Conservation (phyloP, 2,888 invertebrate genomes). For the Salticus scenicus region DNA sequence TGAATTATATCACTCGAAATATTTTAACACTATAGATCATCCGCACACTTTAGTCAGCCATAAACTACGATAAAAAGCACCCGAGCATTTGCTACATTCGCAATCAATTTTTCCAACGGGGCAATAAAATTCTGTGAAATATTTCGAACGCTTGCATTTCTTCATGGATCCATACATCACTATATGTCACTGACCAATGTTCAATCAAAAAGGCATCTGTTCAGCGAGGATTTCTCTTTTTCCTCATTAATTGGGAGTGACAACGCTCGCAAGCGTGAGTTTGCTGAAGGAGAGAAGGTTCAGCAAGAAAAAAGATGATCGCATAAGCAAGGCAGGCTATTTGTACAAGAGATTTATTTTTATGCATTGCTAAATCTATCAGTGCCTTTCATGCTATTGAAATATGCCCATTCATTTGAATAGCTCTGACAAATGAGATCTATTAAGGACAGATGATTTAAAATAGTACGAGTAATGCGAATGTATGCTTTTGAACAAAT, state of each 20-base stretch:
- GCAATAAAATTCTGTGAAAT: conserved; percentile 53
- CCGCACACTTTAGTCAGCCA: background rate
- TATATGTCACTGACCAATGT: conserved; percentile 41
- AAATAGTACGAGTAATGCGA: background rate
- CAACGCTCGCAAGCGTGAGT: conserved; percentile 19
- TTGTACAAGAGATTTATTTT: conserved; percentile 58
- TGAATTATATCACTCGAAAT: background rate
- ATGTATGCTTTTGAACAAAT: background rate
- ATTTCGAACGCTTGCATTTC: conserved; percentile 40
- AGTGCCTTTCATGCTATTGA: background rate
- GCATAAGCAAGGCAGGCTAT: conserved; percentile 18
- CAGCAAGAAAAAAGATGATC: conserved; percentile 19
- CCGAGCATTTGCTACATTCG: conserved; percentile 26
- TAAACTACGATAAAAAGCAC: conserved; percentile 23
- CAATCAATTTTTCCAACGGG: conserved; percentile 43
- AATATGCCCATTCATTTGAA: conserved; percentile 11
- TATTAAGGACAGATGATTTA: background rate
- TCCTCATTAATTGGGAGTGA: conserved; percentile 58
- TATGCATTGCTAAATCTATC: conserved; percentile 14
- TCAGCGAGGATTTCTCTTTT: conserved; percentile 28
- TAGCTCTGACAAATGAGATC: conserved; percentile 1
- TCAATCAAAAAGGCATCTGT: conserved; percentile 49
- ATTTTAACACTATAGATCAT: conserved; percentile 4
- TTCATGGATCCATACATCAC: conserved; percentile 47
- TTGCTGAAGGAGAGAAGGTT: conserved; percentile 7